These are phyloP conservation scores for Petrosia ficiformis DNA, from an alignment of 37 sponge, comb jelly and placozoan species.

Conservation along the genomic window DNA sequence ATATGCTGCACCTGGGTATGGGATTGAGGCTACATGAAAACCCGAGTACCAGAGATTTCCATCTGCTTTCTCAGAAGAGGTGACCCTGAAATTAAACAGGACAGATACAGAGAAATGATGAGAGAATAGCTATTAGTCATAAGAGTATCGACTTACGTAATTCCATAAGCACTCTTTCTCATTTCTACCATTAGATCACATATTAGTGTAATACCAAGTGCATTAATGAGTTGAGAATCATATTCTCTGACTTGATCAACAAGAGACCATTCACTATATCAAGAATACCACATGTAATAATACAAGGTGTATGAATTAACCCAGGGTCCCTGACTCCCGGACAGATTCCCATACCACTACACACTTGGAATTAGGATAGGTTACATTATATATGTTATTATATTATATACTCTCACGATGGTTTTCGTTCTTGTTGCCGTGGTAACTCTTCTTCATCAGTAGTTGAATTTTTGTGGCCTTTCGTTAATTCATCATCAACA, in stretches of 20 bases:
- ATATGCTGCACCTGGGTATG: constrained; percentile 80
- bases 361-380: too few species aligned
- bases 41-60: constrained; percentile 80
- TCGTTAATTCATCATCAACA: too few species aligned
- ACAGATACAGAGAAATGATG: background rate
- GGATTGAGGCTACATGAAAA: constrained; percentile 87
- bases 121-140: background rate
- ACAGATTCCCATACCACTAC: too few species aligned
- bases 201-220: constrained; percentile 72
- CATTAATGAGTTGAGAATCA: constrained; percentile 85
- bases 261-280: constrained; percentile 68
- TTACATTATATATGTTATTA: too few species aligned
- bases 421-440: too few species aligned
- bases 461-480: too few species aligned
- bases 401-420: too few species aligned
- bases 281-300: background rate
- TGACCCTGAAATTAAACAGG: constrained; percentile 49
- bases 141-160: constrained; percentile 57
- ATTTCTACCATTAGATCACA: constrained; percentile 98
- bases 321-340: too few species aligned
- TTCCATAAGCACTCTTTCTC: constrained; percentile 82
- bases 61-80: constrained; percentile 96
- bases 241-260: constrained; percentile 64
- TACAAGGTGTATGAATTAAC: too few species aligned
- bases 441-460: too few species aligned